Evolutionary conservation across 2,113 vertebrate genomes (phyloP), one percentile per base, ranked within the genome.

Genomic region (Nesoenas mayeri): DNA sequence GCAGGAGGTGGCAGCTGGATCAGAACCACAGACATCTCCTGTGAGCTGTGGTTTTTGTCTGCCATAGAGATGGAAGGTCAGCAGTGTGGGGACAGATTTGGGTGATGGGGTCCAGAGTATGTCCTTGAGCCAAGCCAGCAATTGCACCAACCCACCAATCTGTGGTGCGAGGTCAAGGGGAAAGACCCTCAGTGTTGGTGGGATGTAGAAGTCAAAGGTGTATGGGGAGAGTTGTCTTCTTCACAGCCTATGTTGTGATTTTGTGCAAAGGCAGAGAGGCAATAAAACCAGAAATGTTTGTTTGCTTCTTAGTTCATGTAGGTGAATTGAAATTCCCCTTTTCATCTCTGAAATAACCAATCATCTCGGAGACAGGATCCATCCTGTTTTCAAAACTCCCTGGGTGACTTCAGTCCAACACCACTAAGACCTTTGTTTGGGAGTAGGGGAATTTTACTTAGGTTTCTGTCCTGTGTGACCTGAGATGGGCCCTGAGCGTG

Each of bases 291-390:
- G 85, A 85, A 93, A 75, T 34, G 14, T 48, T 9, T 12, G 1
- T 29, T 87, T 74, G 19, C 6, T 22, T 73, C 29, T 62, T 58
- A 71, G 65, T 22, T 91, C 74, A 53, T 82, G 22, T 34, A 69
- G 13, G 26, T 8, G 5, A 75, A 60, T 2, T 57, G 44, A 79
- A 93, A 79, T 75, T 75, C 61, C 65, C 73, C 32, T 38, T 75
- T 74, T 51, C 40, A 3, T 51, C 2, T 3, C 34, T 74, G 72
- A 62, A 77, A 85, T 67, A 67, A 42, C 32, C 0, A 0, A 29
- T 14, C 8, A 20, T 67, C 38, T 70, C n/a, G 31, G 57, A 91
- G 69, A 71, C 18, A 61, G 21, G 56, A 84, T 65, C 47, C 42
- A 38, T 57, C 48, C n/a, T 81, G 48, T 15, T 93, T 71, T 79